Base-by-base conservation (phyloP, 1,140 invertebrate genomes). In the Brachionus calyciflorus region DNA sequence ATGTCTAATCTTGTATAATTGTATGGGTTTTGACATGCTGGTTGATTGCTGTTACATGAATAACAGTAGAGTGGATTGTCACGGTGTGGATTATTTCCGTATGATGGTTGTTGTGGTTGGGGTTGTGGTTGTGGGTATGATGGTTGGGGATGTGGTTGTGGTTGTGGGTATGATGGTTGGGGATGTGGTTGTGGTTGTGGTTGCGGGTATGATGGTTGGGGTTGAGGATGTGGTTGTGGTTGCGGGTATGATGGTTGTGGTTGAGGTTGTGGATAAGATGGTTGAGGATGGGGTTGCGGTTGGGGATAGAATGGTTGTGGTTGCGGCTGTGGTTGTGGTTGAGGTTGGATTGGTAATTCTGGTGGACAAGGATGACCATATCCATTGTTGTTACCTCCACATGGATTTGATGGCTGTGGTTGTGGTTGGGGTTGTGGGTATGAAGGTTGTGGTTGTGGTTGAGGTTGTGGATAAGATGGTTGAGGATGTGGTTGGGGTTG, bases 1-100 rank as follows among this genome's bases (percentile, higher is more conserved):
- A 44, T 44, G 30, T 51, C 28, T 24, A 73, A 73, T 24, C 28
- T n/a, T 4, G 69, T 51, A 14, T 40, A 49, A 24, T 73, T 73
- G 46, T 51, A 49, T 12, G 69, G 69, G 33, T 49, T 37, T 33
- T 40, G 30, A 37, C 69, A 73, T 14, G 46, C 69, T 55, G 33
- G 44, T 55, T 40, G 46, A 73, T 73, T 73, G 17, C 46, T 41
- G 24, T 73, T 73, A 17, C 69, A 73, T 40, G 69, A 51, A 51
- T 73, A 73, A 37, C 69, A 73, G 48, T 51, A 73, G 9, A 73
- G 26, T 10, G 69, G 46, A n/a, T 73, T 73, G n/a, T 73, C 46
- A 24, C 46, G 37, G 65, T 49, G 48, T 5, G n/a, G n/a, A n/a
- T n/a, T n/a, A 48, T 68, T 68, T 68, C 14, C 10, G 24, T 26